Conservation (phyloP, 2,113 vertebrate genomes). For the Sylvietta virens region DNA sequence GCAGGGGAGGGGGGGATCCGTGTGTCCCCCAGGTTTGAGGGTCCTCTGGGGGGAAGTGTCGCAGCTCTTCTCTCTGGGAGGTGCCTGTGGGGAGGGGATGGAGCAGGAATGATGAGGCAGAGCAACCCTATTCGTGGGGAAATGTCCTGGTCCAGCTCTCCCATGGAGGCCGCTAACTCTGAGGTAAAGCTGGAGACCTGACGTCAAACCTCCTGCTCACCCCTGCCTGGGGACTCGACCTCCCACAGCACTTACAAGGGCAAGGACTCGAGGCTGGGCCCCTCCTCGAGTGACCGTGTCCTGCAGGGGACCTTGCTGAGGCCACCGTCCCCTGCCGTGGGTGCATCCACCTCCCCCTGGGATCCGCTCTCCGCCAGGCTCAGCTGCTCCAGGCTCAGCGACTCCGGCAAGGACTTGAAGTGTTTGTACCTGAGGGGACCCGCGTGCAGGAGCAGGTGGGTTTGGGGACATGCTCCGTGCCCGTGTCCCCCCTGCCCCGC, state of each 20-base stretch:
- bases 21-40: not conserved
- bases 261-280: not conserved
- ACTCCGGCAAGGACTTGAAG: conserved; percentile 70
- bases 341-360: not conserved
- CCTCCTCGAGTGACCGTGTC: not conserved
- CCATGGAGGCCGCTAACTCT: not conserved
- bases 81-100: not conserved
- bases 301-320: not conserved
- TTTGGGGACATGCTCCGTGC: not conserved
- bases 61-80: rapidly evolving
- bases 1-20: not conserved
- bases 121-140: rapidly evolving
- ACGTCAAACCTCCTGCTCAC: rapidly evolving
- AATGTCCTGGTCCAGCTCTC: not conserved
- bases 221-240: not conserved
- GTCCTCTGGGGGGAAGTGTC: rapidly evolving
- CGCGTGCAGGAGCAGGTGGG: rapidly evolving
- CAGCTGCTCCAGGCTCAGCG: conserved; percentile 34
- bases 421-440: conserved; percentile 67
- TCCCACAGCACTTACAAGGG: conserved; percentile 61
- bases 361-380: not conserved
- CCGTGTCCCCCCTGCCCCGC: rapidly evolving
- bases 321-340: not conserved
- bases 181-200: not conserved
- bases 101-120: not conserved